These are phyloP conservation scores for Yponomeuta malinellus DNA, from an alignment of 2,888 invertebrate genomes.

Conservation along the genomic window DNA sequence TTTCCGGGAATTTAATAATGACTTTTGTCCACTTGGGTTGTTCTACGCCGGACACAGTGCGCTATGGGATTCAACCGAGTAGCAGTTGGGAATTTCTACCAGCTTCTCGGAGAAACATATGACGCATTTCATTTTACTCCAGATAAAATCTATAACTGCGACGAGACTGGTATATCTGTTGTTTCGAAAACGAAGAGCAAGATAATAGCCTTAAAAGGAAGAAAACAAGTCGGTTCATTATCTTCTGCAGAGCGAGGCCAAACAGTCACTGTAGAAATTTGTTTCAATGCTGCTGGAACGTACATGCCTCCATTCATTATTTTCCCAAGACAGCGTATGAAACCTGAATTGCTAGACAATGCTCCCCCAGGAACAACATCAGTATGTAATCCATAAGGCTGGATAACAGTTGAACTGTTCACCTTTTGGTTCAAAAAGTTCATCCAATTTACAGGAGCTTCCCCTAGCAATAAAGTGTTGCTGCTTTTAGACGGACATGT, in stretches of 20 bases:
- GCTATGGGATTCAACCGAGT: constrained; percentile 21
- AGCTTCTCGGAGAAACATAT: constrained; percentile 22
- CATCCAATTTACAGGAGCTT: constrained; percentile 21
- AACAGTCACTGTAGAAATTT: constrained; percentile 28
- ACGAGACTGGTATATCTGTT: constrained; percentile 32
- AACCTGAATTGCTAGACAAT: constrained; percentile 28
- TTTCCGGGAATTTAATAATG: no score
- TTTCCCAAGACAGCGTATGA: constrained; percentile 31
- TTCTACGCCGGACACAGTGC: no score
- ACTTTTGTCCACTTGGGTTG: no score
- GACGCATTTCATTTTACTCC: constrained; percentile 27
- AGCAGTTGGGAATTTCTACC: constrained; percentile 24
- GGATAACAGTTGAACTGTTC: constrained; percentile 24
- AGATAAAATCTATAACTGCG: constrained; percentile 32
- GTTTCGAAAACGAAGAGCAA: constrained; percentile 27
- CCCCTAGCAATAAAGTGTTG: constrained; percentile 19
- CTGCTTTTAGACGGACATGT: constrained; percentile 22
- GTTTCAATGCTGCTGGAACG: constrained; percentile 28
- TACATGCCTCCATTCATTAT: constrained; percentile 33
- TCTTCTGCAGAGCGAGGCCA: constrained; percentile 32
- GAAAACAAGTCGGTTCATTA: constrained; percentile 29
- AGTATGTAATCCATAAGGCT: constrained; percentile 1
- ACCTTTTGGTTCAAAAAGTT: constrained; percentile 24
- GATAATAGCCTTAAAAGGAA: constrained; percentile 27
- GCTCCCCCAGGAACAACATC: constrained; percentile 29